Conservation (phyloP, 2,888 invertebrate genomes). For the Drosophila anomelani region DNA sequence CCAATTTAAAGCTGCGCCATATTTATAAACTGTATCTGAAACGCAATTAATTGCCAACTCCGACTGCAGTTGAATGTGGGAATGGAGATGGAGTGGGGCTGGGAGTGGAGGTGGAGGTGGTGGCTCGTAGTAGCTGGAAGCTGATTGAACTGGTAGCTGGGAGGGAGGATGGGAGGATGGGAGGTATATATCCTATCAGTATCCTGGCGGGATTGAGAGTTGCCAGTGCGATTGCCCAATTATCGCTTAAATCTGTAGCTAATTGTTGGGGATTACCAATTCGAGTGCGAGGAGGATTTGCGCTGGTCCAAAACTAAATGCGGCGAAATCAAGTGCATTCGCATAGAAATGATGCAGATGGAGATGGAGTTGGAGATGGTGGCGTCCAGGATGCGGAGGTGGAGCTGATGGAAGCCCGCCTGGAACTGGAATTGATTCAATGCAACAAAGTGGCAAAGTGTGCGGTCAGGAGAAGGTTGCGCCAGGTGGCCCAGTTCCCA, state of each 20-base stretch:
- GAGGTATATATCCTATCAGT: neutral
- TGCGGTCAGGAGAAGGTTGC: conserved; percentile 49
- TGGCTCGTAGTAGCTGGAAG: neutral
- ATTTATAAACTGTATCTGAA: conserved; percentile 74
- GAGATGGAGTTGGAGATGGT: neutral
- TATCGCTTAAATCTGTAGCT: conserved; percentile 45
- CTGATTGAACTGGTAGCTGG: neutral
- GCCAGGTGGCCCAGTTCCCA: conserved; percentile 71
- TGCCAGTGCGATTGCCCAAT: conserved; percentile 37
- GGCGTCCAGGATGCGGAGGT: neutral
- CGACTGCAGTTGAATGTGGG: conserved; percentile 35
- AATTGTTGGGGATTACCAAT: conserved; percentile 42
- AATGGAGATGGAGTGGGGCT: neutral
- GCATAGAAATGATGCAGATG: conserved; percentile 20
- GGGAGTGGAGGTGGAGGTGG: neutral
- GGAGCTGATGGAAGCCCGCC: conserved; percentile 12
- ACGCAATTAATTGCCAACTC: conserved; percentile 66
- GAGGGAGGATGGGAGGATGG: neutral
- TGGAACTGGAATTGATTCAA: conserved; percentile 44
- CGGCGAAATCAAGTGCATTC: conserved; percentile 33
- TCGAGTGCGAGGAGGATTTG: conserved; percentile 7
- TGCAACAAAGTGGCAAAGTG: conserved; percentile 54
- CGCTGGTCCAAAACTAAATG: conserved; percentile 36
- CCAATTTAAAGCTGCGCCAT: conserved; percentile 73
- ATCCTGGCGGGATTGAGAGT: conserved; percentile 1